Evolutionary conservation across 2,797 vertebrate genomes (phyloP).

Genomic region (Protonibea diacanthus): DNA sequence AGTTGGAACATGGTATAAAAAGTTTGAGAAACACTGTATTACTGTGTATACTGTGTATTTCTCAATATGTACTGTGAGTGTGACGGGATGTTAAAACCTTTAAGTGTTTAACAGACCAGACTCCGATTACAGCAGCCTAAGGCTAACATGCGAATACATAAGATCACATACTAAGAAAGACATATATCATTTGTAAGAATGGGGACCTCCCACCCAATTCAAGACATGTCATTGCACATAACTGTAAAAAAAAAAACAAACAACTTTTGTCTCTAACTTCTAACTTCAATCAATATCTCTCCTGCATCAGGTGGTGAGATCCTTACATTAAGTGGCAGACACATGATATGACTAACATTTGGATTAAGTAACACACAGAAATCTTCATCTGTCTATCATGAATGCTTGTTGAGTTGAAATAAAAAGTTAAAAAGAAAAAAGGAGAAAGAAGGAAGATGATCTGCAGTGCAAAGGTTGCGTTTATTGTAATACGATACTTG

Average conservation of each 20-base stretch:
- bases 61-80: conserved; percentile 39
- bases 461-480: conserved; percentile 53
- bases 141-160: background rate
- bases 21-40: too few species aligned
- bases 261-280: background rate
- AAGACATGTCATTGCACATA: too few species aligned
- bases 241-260: too few species aligned
- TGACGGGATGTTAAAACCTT: conserved; percentile 14
- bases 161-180: background rate
- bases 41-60: too few species aligned
- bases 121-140: conserved; percentile 15
- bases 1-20: too few species aligned
- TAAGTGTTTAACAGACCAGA: conserved; percentile 9
- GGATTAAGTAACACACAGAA: conserved; percentile 1
- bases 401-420: background rate
- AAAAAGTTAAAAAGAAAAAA: conserved; percentile 14
- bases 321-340: background rate
- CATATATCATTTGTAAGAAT: background rate
- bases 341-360: background rate
- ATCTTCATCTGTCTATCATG: background rate
- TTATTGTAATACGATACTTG: conserved; percentile 60
- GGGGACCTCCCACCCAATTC: too few species aligned
- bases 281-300: background rate
- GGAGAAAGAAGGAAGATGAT: conserved; percentile 12
- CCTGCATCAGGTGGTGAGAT: background rate